Evolutionary conservation across 2,113 vertebrate species (phyloP), one percentile per base, ranked within the genome.

Genomic region (Halcyon malimbica): DNA sequence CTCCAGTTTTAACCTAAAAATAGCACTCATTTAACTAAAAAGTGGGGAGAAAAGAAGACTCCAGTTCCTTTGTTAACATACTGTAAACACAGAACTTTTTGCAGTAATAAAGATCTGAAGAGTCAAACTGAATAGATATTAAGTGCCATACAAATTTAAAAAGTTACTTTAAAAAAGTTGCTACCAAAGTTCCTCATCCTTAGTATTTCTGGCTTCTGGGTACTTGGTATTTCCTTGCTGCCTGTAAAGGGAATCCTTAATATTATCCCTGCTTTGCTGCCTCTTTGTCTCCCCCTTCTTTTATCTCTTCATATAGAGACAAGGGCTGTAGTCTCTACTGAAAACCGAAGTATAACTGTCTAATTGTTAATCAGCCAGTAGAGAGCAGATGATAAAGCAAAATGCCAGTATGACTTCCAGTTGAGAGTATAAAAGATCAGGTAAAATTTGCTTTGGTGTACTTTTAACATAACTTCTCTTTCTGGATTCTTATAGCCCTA

Each of bases 211-310:
- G 41, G 10, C 44, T 79, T 89, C 39, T 79, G 59, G 6, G 46
- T 44, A 35, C 51, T 18, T 77, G 35, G 17, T 83, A 65, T 85
- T 94, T 94, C 50, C 77, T 92, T n/a, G 35, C 54, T 67, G 50
- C 20, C n/a, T 78, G 14, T 68, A 76, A 93, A 83, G n/a, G 41
- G 57, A 90, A 78, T 89, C 46, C 87, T 94, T 93, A 87, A 69
- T 87, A 93, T 69, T 59, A 89, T 71, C n/a, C 59, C 46, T 65
- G 74, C 63, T 74, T 93, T 85, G 37, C 83, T 92, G 42, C n/a
- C 37, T 82, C 89, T 96, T 93, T 95, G 69, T 78, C 25, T 89
- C 17, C 44, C 51, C 33, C 29, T 92, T 77, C 57, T 70, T 87
- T 94, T 57, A 62, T 79, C 50, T 89, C 78, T 83, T 93, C 28